Evolutionary conservation across 2,888 invertebrate genomes (phyloP), one percentile per base, ranked within the genome.

Genomic region (Meloe dianella): DNA sequence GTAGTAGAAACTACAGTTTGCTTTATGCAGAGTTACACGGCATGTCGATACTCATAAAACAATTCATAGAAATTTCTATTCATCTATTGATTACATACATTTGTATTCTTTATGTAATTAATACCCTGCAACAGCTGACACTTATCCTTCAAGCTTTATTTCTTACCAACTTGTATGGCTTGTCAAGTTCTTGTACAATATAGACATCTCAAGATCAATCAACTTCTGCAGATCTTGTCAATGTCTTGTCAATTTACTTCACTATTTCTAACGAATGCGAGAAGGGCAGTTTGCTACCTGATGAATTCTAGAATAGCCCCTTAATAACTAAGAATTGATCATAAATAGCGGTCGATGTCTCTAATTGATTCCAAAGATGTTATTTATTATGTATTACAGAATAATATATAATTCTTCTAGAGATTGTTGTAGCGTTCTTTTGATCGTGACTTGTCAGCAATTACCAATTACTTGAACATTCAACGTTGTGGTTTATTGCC

Each of bases 331-430:
- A 59, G 60, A 66, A 63, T 35, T 27, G 29, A 63, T 22, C 66
- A 47, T 63, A 63, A 63, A 66, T 66, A 54, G 66, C 58, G 51
- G 62, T 30, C 61, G 62, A 62, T 66, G 61, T 62, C 32, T 62
- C 60, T 66, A 66, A 66, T 66, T 63, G 66, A 60, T 61, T 63
- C 62, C 54, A 35, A 62, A 63, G 63, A 62, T 59, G 63, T 66
- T 66, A 62, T 66, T 66, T 66, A 66, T 66, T 58, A 63, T 57
- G 54, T 60, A 63, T 66, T 63, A 63, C 63, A 38, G 47, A 60
- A 63, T 63, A 66, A 63, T 66, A 60, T 56, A 57, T 60, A 59
- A 57, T 66, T 24, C 54, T 24, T 1, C 14, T 54, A 54, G 54
- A 22, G 24, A 61, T 66, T 63, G 47, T 63, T 61, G 57, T 57